Percentiles rank a stretch among this genome's conserved stretches.
Evolutionary conservation across 1,140 invertebrate species (phyloP).

Genomic region (Bombus breviceps): DNA sequence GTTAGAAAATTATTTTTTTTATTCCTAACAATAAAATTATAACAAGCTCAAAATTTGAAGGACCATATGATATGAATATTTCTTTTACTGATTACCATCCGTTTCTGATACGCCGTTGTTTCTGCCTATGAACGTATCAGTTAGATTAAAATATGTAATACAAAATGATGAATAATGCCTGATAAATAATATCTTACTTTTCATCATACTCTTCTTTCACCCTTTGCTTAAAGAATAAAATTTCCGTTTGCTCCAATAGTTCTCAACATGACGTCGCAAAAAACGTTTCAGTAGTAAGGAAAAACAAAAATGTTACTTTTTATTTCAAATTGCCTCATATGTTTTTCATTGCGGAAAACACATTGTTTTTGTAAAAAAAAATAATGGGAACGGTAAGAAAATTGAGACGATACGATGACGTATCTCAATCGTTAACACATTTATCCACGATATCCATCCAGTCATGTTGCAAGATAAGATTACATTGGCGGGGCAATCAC

Average conservation of each 20-base stretch:
- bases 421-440: conserved; percentile 28
- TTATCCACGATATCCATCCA: conserved; percentile 13
- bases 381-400: background rate
- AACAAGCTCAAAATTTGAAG: no score
- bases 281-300: background rate
- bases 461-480: conserved; percentile 55
- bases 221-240: background rate
- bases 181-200: conserved; percentile 28
- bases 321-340: background rate
- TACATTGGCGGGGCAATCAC: conserved; percentile 39
- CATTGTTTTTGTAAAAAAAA: background rate
- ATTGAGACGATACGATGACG: conserved; percentile 29
- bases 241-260: background rate
- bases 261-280: background rate
- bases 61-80: background rate
- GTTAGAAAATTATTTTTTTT: background rate
- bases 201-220: background rate
- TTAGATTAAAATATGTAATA: background rate
- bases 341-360: background rate
- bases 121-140: background rate
- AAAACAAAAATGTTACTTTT: background rate
- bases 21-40: background rate
- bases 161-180: background rate
- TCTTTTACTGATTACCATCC: background rate
- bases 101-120: background rate